Evolutionary conservation across 2,797 vertebrate genomes (phyloP).

Genomic region (Brachymystax lenok): DNA sequence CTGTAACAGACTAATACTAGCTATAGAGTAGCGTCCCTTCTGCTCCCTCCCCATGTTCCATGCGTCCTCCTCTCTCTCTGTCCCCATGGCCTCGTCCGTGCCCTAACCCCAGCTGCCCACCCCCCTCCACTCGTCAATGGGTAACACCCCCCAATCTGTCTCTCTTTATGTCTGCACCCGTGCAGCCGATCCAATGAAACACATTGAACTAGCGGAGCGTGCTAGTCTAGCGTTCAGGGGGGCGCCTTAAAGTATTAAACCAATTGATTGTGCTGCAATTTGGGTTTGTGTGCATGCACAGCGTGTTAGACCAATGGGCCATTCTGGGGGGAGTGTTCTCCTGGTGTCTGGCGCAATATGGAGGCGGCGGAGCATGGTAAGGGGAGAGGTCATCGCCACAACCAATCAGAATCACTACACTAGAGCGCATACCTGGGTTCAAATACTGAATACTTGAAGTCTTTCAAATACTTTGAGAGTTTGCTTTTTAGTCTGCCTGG

Average conservation of each 20-base stretch:
- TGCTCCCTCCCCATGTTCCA: no score
- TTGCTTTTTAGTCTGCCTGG: neutral
- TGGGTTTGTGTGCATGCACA: constrained; percentile 47
- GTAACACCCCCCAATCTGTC: constrained; percentile 63
- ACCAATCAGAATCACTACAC: constrained; percentile 1
- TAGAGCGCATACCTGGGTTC: neutral
- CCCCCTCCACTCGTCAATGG: constrained; percentile 22
- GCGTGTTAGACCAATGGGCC: constrained; percentile 63
- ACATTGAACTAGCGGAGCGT: constrained; percentile 65
- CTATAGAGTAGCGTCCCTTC: no score
- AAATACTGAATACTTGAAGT: no score
- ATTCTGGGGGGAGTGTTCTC: constrained; percentile 34
- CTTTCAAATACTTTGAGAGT: no score
- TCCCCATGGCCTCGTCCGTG: constrained; percentile 18
- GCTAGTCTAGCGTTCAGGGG: constrained; percentile 50
- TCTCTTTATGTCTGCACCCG: constrained; percentile 55
- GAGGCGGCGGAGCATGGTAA: constrained; percentile 7
- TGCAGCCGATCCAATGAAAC: constrained; percentile 57
- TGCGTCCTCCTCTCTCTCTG: no score
- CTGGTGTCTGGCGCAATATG: constrained; percentile 27
- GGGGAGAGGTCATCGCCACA: constrained; percentile 34
- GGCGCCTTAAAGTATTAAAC: constrained; percentile 64
- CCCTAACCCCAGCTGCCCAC: constrained; percentile 64
- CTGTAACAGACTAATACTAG: no score
- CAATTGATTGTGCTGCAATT: constrained; percentile 69